A percentile compares a stretch with the other conserved stretches of the same genome.
Evolutionary conservation across 2,888 invertebrate genomes (phyloP).

Genomic region (Emesis russula): DNA sequence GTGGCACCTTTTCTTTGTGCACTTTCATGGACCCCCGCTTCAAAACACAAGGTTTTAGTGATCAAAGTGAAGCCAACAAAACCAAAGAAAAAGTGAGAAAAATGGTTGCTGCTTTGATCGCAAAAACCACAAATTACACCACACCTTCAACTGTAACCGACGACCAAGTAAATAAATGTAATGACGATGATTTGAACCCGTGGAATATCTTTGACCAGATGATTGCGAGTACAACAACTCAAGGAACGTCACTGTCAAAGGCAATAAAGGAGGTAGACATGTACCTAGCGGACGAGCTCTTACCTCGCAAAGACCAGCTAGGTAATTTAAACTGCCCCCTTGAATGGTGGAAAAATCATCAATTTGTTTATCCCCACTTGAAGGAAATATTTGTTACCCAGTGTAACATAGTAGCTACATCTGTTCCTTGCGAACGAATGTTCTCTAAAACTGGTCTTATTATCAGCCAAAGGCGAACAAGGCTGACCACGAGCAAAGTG

Average conservation of each 20-base stretch:
- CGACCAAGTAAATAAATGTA: too few species aligned
- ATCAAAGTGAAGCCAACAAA: slow-evolving; percentile 62
- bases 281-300: slow-evolving; percentile 70
- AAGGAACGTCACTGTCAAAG: slow-evolving; percentile 74
- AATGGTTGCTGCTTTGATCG: neutral
- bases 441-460: slow-evolving; percentile 77
- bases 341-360: slow-evolving; percentile 75
- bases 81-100: slow-evolving; percentile 42
- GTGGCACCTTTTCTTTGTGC: slow-evolving; percentile 72
- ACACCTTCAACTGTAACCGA: neutral
- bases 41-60: slow-evolving; percentile 67
- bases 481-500: slow-evolving; percentile 31
- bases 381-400: slow-evolving; percentile 42
- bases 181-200: neutral
- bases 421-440: slow-evolving; percentile 81
- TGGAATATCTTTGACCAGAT: slow-evolving; percentile 71
- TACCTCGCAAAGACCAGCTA: slow-evolving; percentile 46
- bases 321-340: slow-evolving; percentile 72
- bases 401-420: slow-evolving; percentile 72
- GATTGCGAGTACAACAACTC: slow-evolving; percentile 24
- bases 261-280: slow-evolving; percentile 75
- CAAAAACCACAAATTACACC: neutral
- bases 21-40: slow-evolving; percentile 78
- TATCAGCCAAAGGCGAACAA: slow-evolving; percentile 24
- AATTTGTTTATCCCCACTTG: slow-evolving; percentile 61